Evolutionary conservation across 1,140 invertebrate species (phyloP), one percentile per base, ranked within the genome.

Genomic region (Drosophila nigromelanica): DNA sequence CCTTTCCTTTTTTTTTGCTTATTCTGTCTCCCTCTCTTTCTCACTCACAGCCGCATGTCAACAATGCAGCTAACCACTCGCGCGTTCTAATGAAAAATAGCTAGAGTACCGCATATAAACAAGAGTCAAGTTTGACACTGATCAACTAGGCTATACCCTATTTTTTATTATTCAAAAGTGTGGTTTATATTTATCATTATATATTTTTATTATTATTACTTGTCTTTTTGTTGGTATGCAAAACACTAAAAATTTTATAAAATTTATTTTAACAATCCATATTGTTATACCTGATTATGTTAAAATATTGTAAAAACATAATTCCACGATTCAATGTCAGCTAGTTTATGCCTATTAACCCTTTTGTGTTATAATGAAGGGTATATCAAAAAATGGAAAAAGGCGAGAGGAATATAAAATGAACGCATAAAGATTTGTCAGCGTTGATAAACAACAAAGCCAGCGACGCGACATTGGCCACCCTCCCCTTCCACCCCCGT

Each of bases 371-470:
- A 8, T 35, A 10, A 35, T 27, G 14, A 3, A 18, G 30, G 69
- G 69, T 59, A 52, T 59, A 39, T 40, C 12, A 76, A 86, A 78
- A 69, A 76, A 59, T 73, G 74, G 55, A 58, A 43, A 58, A 70
- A 71, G 78, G 64, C 79, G 69, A 70, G 14, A 47, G 67, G 24
- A 62, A 62, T 71, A 70, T 70, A 47, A 75, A 75, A 75, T 71
- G 67, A 75, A 75, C 72, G 72, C 83, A 87, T 87, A 89, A 87
- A 87, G 82, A 87, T 87, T 87, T 89, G 82, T 87, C 82, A 89
- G 64, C 79, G 82, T 79, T 89, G 82, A 87, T 87, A 87, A 87
- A 82, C 82, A 87, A 87, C 81, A 86, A 86, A 76, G 78, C 80
- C 66, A 59, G 62, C 75, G 72, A 68, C 63, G 71, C 66, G 70